A percentile compares a stretch with the other conserved stretches of the same genome.
phyloP scores from a whole-genome alignment of 1,140 invertebrate species.

The Pogonognathellus flavescens region DNA sequence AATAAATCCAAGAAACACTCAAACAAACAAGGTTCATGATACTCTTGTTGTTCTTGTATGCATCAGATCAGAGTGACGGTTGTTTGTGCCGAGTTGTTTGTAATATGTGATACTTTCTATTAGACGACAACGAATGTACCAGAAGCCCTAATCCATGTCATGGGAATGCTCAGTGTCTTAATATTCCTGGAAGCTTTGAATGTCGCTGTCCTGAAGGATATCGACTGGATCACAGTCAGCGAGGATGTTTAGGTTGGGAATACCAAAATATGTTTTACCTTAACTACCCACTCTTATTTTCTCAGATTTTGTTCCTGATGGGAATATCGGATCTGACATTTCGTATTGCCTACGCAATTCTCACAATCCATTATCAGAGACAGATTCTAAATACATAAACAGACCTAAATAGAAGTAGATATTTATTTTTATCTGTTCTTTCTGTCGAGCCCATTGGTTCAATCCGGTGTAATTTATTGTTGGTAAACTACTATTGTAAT shows the following conservation, averaged over 20 bases:
- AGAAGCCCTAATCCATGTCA: constrained; percentile 78
- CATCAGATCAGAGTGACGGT: no score
- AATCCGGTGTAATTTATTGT: no score
- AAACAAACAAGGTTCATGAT: neutral
- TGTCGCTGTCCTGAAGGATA: constrained; percentile 80
- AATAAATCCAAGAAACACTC: constrained; percentile 41
- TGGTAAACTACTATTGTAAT: no score
- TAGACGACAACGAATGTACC: constrained; percentile 79
- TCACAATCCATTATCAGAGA: no score
- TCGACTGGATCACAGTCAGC: constrained; percentile 71
- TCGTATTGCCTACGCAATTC: neutral
- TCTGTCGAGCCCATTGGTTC: no score
- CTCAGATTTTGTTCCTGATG: neutral
- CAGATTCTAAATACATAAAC: no score
- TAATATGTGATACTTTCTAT: neutral
- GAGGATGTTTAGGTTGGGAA: constrained; percentile 76
- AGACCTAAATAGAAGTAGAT: no score
- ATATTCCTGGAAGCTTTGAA: constrained; percentile 80
- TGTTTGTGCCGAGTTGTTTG: no score
- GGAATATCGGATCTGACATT: neutral
- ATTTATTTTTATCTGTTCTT: no score
- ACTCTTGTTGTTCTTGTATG: neutral
- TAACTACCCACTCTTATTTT: constrained; percentile 34
- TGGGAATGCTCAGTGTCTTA: constrained; percentile 84
- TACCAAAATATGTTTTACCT: neutral